Base-by-base conservation (phyloP, 2,888 invertebrate species). In the Aspidiotus destructor region DNA sequence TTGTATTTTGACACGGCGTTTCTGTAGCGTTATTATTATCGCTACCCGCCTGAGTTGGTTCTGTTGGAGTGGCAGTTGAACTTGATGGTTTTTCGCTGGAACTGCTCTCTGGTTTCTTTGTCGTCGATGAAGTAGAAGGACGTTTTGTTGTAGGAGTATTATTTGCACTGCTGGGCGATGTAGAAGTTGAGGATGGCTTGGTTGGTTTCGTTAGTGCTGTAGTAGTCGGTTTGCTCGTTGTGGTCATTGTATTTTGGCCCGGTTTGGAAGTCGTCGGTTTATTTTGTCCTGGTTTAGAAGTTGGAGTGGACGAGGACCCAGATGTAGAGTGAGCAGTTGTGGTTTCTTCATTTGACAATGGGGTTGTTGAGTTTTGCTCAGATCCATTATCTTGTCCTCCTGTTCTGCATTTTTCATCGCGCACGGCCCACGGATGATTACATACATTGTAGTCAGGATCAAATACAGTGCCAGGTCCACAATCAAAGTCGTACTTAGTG, bases 391-490 rank as follows among this genome's bases (percentile, higher is more conserved):
- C 58, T 44, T 58, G 41, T 7, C 67, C 68, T n/a, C 57, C 57
- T 9, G 62, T 55, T 57, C 57, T 54, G 28, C 69, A 69, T 48
- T 67, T 67, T 48, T 70, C 65, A 62, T 71, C 73, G 41, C 75
- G 71, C 7, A 82, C 82, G 55, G 81, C 81, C 78, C 81, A 80
- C 28, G 79, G 80, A 74, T 84, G 81, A 74, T 84, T 84, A 74
- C 85, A 87, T 1, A 83, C 81, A 74, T 82, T 80, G 65, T 82
- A 77, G n/a, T 80, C 79, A 74, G 83, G 81, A 73, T 86, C 85
- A 86, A 86, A 87, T n/a, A 82, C 82, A 0, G 87, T 87, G 48
- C 85, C 86, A 69, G 82, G 81, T 0, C 83, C 83, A 73, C 87
- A 87, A 64, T 79, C 77, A 73, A 85, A 86, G 62, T 85, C 83